Percentiles rank a stretch among this genome's conserved stretches.
phyloP scores from a whole-genome alignment of 2,888 invertebrate species.

The Parascotia fuliginaria region DNA sequence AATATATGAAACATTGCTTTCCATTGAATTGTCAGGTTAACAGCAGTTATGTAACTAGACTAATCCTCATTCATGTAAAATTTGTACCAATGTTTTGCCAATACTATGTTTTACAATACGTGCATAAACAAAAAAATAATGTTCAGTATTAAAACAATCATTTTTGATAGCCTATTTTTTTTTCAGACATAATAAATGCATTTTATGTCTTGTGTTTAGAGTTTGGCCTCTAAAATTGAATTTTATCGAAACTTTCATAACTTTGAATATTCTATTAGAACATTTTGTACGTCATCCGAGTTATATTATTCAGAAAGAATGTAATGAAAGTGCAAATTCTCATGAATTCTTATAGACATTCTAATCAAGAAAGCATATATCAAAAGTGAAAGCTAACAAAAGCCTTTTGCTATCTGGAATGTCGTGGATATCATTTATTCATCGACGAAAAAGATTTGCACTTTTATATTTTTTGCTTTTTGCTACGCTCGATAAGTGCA shows the following conservation, averaged over 20 bases:
- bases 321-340: not conserved
- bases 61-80: too few relatives aligned
- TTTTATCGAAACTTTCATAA: not conserved
- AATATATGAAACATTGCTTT: constrained; percentile 70
- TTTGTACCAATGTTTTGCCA: too few relatives aligned
- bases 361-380: not conserved
- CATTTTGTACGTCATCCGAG: not conserved
- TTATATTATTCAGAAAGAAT: not conserved
- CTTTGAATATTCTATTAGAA: not conserved
- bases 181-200: not conserved
- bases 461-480: not conserved
- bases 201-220: not conserved
- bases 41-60: too few relatives aligned
- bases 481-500: not conserved
- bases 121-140: too few relatives aligned
- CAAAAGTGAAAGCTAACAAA: constrained; percentile 2
- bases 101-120: too few relatives aligned
- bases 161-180: too few relatives aligned
- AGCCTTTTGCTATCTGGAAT: not conserved
- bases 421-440: not conserved
- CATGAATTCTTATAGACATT: not conserved
- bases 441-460: not conserved
- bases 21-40: constrained; percentile 49
- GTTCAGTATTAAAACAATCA: too few relatives aligned
- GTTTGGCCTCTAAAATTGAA: not conserved